A percentile compares a stretch with the other conserved stretches of the same genome.
These are phyloP conservation scores for Poeciliopsis presidionis DNA, from an alignment of 2,797 vertebrate species.

Conservation along the genomic window DNA sequence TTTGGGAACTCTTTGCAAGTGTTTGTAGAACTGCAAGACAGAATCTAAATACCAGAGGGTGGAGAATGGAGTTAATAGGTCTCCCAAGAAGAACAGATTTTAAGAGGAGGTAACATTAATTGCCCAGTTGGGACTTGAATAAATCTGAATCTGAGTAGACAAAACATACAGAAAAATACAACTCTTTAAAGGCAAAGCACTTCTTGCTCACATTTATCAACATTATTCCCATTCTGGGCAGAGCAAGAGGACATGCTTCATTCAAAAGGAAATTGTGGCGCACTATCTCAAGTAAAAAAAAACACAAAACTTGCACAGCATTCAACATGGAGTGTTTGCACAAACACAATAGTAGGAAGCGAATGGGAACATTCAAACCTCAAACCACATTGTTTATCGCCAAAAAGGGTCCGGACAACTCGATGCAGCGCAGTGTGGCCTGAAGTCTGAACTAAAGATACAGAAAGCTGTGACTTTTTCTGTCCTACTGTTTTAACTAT, in stretches of 20 bases:
- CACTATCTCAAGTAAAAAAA: constrained; percentile 25
- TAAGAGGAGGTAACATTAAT: neutral
- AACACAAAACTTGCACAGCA: neutral
- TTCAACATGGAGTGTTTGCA: constrained; percentile 13
- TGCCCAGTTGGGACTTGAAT: no score
- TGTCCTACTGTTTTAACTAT: constrained; percentile 38
- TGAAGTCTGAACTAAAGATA: constrained; percentile 30
- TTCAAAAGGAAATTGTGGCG: constrained; percentile 7
- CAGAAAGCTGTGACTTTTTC: constrained; percentile 6
- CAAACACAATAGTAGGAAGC: constrained; percentile 69
- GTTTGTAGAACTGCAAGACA: constrained; percentile 4
- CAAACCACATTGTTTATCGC: constrained; percentile 46
- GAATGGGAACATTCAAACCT: constrained; percentile 25
- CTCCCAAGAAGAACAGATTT: neutral
- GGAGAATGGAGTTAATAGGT: constrained; percentile 6
- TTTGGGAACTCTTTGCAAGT: neutral
- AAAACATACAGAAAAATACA: neutral
- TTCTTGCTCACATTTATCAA: neutral
- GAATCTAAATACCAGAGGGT: constrained; percentile 1
- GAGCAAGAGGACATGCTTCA: constrained; percentile 8
- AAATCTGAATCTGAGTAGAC: neutral
- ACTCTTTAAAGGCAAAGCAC: neutral
- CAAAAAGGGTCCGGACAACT: constrained; percentile 17
- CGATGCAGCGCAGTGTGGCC: neutral
- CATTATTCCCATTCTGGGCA: neutral